A percentile compares a stretch with the other conserved stretches of the same genome.
These are phyloP conservation scores for Hucho hucho DNA, from an alignment of 2,113 vertebrate species.

Conservation along the genomic window DNA sequence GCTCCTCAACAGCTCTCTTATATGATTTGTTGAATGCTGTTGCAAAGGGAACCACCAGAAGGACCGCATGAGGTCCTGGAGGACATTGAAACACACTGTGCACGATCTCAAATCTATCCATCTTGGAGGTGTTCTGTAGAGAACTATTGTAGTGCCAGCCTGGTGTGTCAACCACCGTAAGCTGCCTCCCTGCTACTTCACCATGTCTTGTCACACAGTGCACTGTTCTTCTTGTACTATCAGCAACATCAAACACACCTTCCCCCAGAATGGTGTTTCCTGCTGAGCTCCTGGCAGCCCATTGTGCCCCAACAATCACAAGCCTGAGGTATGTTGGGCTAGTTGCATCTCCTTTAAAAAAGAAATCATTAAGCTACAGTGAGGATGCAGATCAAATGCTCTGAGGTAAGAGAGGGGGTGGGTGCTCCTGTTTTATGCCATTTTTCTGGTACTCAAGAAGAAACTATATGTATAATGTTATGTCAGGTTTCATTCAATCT, in stretches of 20 bases:
- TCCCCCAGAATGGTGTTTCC: slow-evolving; percentile 29
- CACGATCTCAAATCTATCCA: slow-evolving; percentile 5
- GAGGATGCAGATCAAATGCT: no score
- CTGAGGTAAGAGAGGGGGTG: not conserved
- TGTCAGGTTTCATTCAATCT: not conserved
- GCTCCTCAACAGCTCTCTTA: not conserved
- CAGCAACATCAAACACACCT: slow-evolving; percentile 5
- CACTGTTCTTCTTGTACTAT: not conserved
- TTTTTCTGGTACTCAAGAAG: not conserved
- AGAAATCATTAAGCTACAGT: not conserved
- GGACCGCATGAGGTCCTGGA: slow-evolving; percentile 13
- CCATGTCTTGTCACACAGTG: slow-evolving; percentile 10
- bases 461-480: not conserved
- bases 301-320: slow-evolving; percentile 10
- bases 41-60: slow-evolving; percentile 13
- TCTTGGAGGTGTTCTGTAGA: slow-evolving; percentile 5
- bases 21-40: not conserved
- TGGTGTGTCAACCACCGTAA: slow-evolving; percentile 39
- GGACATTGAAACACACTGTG: not conserved
- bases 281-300: slow-evolving; percentile 12
- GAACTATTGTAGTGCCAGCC: slow-evolving; percentile 34
- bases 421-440: not conserved
- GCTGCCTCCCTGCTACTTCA: slow-evolving; percentile 15
- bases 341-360: not conserved
- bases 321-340: slow-evolving; percentile 7